phyloP scores from a whole-genome alignment of 2,113 vertebrate species.

The Neolamprologus falcicula region DNA sequence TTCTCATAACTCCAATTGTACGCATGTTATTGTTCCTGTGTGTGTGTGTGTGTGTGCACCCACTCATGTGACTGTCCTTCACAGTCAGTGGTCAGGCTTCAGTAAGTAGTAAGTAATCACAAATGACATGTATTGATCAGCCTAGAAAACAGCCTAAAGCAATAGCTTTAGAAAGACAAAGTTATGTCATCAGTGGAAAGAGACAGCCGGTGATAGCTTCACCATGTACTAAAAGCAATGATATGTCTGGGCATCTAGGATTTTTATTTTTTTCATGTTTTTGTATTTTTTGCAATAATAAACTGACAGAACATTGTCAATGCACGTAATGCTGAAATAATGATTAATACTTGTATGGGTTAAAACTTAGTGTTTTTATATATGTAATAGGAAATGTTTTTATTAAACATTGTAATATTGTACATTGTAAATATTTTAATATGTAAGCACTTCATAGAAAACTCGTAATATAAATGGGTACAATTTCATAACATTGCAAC shows the following conservation, averaged over 20 bases:
- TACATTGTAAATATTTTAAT: background rate
- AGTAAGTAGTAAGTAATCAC: constrained; percentile 18
- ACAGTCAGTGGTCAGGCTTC: constrained; percentile 60
- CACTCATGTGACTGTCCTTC: constrained; percentile 53
- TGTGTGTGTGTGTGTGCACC: background rate
- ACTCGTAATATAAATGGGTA: background rate
- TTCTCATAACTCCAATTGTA: background rate
- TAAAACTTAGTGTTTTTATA: background rate
- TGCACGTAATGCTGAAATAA: background rate
- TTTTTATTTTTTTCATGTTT: background rate
- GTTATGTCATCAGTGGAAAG: background rate
- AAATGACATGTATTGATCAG: constrained; percentile 63
- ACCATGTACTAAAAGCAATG: background rate
- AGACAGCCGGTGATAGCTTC: background rate
- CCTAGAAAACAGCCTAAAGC: constrained; percentile 21
- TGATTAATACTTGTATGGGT: background rate
- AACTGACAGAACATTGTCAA: background rate
- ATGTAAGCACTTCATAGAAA: background rate
- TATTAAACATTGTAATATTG: background rate
- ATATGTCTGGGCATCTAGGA: background rate
- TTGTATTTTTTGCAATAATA: background rate
- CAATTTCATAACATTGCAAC: background rate
- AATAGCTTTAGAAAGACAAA: background rate
- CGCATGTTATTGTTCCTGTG: background rate
- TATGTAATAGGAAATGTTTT: background rate